phyloP scores from a whole-genome alignment of 2,797 vertebrate species.

The Pantherophis alleghaniensis region DNA sequence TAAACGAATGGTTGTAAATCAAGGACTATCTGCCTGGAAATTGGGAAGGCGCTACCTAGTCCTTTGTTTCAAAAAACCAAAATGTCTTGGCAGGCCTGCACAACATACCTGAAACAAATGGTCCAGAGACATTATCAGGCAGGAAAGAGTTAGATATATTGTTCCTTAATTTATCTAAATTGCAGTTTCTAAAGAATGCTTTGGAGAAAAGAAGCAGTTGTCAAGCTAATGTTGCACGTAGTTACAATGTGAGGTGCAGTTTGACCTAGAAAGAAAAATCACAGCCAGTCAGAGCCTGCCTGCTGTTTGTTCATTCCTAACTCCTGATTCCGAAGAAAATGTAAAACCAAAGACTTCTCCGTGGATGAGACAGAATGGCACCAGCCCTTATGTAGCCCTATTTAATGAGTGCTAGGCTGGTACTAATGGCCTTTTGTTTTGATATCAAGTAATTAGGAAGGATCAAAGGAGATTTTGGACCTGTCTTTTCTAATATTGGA shows the following conservation, averaged over 20 bases:
- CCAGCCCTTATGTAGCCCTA: neutral
- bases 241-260: neutral
- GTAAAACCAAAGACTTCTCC: neutral
- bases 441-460: slow-evolving; percentile 24
- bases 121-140: neutral
- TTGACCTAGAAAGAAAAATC: neutral
- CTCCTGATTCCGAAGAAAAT: neutral
- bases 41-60: neutral
- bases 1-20: neutral
- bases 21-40: neutral
- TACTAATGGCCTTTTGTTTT: slow-evolving; percentile 31
- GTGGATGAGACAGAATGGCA: neutral
- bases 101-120: neutral
- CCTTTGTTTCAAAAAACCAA: neutral
- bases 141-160: neutral
- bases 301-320: neutral
- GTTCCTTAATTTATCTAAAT: neutral
- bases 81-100: neutral
- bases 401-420: neutral
- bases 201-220: neutral
- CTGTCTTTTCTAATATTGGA: slow-evolving; percentile 18
- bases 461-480: slow-evolving; percentile 12
- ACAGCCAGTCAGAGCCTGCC: neutral
- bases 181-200: neutral
- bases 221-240: neutral